A percentile compares a stretch with the other conserved stretches of the same genome.
phyloP scores from a whole-genome alignment of 2,797 vertebrate genomes.

The Sebastolobus alascanus region DNA sequence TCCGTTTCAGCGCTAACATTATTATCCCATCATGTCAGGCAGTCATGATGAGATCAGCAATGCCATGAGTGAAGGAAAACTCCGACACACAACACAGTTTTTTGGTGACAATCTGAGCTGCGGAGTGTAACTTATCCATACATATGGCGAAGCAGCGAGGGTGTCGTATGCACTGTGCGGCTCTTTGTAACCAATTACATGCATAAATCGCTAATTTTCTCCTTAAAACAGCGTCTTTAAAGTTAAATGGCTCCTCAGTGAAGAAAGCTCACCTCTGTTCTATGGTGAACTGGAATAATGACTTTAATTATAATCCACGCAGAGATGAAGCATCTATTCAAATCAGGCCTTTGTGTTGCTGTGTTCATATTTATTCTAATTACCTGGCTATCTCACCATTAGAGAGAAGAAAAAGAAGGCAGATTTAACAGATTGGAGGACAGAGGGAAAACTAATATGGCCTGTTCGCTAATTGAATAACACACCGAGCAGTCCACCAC shows the following conservation, averaged over 20 bases:
- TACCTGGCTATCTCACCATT: conserved; percentile 59
- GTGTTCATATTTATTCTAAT: conserved; percentile 75
- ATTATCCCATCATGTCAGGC: not conserved
- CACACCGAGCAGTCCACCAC: conserved; percentile 26
- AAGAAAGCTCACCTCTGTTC: conserved; percentile 55
- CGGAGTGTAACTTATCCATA: not conserved
- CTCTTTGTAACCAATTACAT: conserved; percentile 59
- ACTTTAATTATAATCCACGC: conserved; percentile 72
- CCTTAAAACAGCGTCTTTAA: conserved; percentile 58
- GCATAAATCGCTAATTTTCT: conserved; percentile 41
- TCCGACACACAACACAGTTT: too few relatives aligned
- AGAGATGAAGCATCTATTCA: conserved; percentile 61
- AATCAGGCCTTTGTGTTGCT: conserved; percentile 64
- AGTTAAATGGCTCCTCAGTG: conserved; percentile 60
- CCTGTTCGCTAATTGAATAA: conserved; percentile 64
- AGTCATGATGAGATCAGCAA: not conserved
- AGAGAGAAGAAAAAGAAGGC: conserved; percentile 38
- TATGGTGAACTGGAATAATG: conserved; percentile 59
- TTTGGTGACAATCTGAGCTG: not conserved
- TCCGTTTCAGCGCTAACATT: not conserved
- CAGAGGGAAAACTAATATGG: conserved; percentile 59
- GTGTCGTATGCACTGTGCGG: not conserved
- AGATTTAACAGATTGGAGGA: conserved; percentile 61
- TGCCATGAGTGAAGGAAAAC: not conserved
- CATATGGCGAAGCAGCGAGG: not conserved